Conservation (phyloP, 2,113 vertebrate species). For the Ictalurus punctatus region DNA sequence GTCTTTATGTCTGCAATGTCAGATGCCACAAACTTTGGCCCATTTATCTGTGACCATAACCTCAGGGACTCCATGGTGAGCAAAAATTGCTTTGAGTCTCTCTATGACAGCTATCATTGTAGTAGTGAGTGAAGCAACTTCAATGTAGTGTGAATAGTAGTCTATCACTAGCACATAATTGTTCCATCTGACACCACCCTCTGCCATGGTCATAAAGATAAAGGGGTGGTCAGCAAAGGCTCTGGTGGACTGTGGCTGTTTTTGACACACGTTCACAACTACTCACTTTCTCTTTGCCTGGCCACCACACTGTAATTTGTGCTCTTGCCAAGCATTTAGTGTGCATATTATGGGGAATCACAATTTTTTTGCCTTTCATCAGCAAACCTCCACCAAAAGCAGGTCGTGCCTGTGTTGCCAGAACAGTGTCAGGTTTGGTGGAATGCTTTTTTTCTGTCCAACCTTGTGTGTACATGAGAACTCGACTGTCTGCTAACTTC, state of each 20-base stretch:
- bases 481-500: too few species aligned
- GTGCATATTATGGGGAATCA: too few species aligned
- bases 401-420: too few species aligned
- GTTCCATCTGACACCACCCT: neutral
- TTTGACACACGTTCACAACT: neutral
- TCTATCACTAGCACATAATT: neutral
- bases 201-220: neutral
- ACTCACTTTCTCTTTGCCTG: too few species aligned
- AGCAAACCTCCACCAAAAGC: too few species aligned
- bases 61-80: neutral
- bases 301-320: too few species aligned
- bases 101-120: neutral
- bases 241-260: neutral
- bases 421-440: too few species aligned
- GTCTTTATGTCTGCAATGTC: too few species aligned
- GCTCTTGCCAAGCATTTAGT: too few species aligned
- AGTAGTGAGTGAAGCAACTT: neutral
- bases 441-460: too few species aligned
- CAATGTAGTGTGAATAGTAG: neutral
- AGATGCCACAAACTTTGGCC: neutral
- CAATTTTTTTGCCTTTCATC: too few species aligned
- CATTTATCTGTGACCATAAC: neutral
- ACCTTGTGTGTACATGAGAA: too few species aligned
- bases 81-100: neutral
- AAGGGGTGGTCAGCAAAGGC: neutral